These are phyloP conservation scores for Xestia c-nigrum DNA, from an alignment of 2,888 invertebrate genomes.

Conservation along the genomic window DNA sequence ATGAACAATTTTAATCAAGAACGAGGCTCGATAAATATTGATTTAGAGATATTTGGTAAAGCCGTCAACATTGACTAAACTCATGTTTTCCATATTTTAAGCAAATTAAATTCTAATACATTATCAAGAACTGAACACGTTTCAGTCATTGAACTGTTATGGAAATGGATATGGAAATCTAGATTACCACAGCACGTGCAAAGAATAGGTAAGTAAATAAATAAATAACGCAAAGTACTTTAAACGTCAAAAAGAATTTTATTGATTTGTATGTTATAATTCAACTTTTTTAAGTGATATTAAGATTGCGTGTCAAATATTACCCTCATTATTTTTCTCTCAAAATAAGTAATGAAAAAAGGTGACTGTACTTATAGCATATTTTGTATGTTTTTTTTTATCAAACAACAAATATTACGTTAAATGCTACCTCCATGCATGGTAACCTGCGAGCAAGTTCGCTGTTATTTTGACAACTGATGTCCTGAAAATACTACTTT, in stretches of 20 bases:
- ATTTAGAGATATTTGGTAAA: neutral
- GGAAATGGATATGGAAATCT: slow-evolving; percentile 16
- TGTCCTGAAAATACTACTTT: neutral
- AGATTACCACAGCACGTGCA: slow-evolving; percentile 13
- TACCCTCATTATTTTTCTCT: neutral
- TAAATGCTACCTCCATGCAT: neutral
- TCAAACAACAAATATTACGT: neutral
- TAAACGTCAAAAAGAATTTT: neutral
- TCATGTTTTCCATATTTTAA: neutral
- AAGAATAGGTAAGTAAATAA: neutral
- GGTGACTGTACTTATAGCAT: too few relatives aligned
- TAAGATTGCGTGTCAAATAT: neutral
- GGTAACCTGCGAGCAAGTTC: neutral
- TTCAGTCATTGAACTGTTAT: slow-evolving; percentile 21
- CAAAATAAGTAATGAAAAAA: neutral
- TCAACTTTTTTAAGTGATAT: neutral
- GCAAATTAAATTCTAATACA: neutral
- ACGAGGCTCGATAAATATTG: neutral
- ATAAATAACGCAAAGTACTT: neutral
- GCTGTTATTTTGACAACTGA: neutral
- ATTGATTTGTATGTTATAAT: neutral
- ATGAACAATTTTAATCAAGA: neutral
- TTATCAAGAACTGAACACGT: neutral
- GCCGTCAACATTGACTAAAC: neutral
- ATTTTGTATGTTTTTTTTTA: neutral